Evolutionary conservation across 64 coral and sea anemone genomes (phyloP).

Genomic region (Pocillopora verrucosa): DNA sequence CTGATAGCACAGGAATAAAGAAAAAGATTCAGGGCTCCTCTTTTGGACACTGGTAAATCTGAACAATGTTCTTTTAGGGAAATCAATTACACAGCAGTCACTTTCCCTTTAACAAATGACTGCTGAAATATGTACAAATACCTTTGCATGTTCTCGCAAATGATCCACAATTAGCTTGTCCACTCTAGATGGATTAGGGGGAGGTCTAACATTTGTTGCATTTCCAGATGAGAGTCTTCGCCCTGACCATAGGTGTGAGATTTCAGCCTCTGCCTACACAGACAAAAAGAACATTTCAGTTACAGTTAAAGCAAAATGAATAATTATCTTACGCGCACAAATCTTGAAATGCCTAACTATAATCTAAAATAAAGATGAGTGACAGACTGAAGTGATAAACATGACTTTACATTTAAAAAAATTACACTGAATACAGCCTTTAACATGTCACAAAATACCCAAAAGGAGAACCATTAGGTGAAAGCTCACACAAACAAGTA

Average conservation of each 20-base stretch:
- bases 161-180: slow-evolving; percentile 94
- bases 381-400: too few species aligned
- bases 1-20: too few species aligned
- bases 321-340: background rate
- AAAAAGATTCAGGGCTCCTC: too few species aligned
- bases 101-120: background rate
- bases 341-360: background rate
- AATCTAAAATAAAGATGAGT: too few species aligned
- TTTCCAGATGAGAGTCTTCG: slow-evolving; percentile 82
- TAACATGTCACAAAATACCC: background rate
- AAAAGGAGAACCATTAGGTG: background rate
- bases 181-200: slow-evolving; percentile 85
- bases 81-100: background rate
- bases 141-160: slow-evolving; percentile 90
- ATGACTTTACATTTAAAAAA: too few species aligned
- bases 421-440: background rate
- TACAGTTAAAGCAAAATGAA: background rate
- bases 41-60: too few species aligned
- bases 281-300: slow-evolving; percentile 11
- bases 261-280: slow-evolving; percentile 75
- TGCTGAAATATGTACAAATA: background rate
- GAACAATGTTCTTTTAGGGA: background rate
- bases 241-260: slow-evolving; percentile 85
- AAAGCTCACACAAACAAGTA: background rate
- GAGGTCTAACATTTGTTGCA: slow-evolving; percentile 60